Evolutionary conservation across 2,888 invertebrate species (phyloP).

Genomic region (Chrysolina americana): DNA sequence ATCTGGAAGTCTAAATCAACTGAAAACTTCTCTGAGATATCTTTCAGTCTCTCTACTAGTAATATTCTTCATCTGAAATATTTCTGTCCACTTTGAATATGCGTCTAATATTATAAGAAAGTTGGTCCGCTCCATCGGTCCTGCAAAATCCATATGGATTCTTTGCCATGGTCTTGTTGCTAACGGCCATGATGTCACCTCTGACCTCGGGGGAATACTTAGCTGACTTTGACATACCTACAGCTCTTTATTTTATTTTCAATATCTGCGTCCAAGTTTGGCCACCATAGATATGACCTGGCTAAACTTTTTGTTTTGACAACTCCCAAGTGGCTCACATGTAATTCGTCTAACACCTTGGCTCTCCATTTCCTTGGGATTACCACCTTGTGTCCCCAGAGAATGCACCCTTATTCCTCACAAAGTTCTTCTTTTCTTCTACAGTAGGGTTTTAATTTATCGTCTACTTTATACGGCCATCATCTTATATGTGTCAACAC

Average conservation of each 20-base stretch:
- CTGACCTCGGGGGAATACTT: neutral
- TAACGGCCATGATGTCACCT: too few relatives aligned
- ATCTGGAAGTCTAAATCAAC: conserved; percentile 44
- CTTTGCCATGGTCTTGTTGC: conserved; percentile 12
- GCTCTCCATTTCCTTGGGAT: conserved; percentile 48
- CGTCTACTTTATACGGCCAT: too few relatives aligned
- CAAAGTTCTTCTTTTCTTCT: conserved; percentile 21
- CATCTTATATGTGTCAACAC: too few relatives aligned
- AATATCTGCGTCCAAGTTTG: conserved; percentile 51
- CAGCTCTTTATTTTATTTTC: conserved; percentile 35
- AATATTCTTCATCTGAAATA: conserved; percentile 39
- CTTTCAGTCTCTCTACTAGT: too few relatives aligned
- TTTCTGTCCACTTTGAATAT: conserved; percentile 50
- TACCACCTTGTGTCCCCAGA: conserved; percentile 54
- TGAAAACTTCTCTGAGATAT: conserved; percentile 18
- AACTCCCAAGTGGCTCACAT: conserved; percentile 51
- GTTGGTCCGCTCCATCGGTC: conserved; percentile 32
- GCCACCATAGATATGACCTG: conserved; percentile 54
- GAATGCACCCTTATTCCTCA: neutral
- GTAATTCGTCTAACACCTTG: conserved; percentile 50
- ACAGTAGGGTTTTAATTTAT: too few relatives aligned
- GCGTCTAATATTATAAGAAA: conserved; percentile 42
- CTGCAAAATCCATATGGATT: conserved; percentile 49
- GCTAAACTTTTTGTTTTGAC: too few relatives aligned
- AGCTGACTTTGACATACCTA: neutral